phyloP scores from a whole-genome alignment of 2,113 vertebrate species.

The Phaethornis superciliosus region DNA sequence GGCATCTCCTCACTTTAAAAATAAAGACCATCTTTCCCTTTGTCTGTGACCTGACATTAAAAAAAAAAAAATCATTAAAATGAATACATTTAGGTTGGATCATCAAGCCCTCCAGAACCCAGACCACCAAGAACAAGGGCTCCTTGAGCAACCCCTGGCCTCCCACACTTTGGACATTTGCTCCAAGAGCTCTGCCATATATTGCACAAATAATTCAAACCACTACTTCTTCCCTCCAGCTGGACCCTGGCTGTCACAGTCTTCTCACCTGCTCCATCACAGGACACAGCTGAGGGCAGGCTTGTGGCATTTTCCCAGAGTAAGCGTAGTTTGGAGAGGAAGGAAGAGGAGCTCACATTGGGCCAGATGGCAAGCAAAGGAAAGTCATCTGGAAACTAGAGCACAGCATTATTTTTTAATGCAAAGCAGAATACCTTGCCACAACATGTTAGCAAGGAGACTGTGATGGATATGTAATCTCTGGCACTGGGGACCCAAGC shows the following conservation, averaged over 20 bases:
- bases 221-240: neutral
- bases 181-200: neutral
- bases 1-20: neutral
- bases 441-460: neutral
- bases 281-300: neutral
- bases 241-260: neutral
- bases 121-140: neutral
- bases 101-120: neutral
- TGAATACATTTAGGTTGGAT: neutral
- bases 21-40: neutral
- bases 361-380: neutral
- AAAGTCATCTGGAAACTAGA: constrained; percentile 26
- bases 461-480: constrained; percentile 14
- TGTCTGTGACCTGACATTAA: neutral
- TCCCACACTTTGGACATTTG: neutral
- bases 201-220: neutral
- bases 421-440: constrained; percentile 20
- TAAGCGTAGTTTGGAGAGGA: neutral
- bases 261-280: neutral
- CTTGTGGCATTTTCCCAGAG: neutral
- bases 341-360: neutral
- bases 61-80: neutral
- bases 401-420: constrained; percentile 45
- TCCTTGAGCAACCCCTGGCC: neutral
- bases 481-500: neutral